Conservation (phyloP, 53 echinoderm and acorn worm genomes). For the Glandiceps talaboti region DNA sequence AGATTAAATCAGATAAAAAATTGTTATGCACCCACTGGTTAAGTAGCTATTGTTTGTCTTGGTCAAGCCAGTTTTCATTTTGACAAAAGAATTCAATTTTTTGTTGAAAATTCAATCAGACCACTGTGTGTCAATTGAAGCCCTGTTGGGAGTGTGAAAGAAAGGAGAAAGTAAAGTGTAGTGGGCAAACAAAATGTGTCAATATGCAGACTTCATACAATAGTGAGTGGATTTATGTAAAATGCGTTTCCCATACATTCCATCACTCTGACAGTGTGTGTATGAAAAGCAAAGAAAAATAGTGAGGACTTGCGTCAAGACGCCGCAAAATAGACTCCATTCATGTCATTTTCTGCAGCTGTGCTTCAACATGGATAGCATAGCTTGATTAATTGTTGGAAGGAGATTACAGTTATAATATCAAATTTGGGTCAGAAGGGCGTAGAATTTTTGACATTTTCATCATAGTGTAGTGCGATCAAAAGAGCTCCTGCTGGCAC, state of each 20-base stretch:
- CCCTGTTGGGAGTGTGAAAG: neutral
- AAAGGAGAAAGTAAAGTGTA: neutral
- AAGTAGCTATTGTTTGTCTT: neutral
- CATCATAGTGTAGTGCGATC: neutral
- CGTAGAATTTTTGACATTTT: neutral
- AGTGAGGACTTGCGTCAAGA: neutral
- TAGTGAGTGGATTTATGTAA: neutral
- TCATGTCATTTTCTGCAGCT: neutral
- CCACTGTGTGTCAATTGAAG: neutral
- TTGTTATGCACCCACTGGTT: neutral
- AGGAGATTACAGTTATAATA: neutral
- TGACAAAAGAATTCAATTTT: neutral
- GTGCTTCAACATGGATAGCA: neutral
- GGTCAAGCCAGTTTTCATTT: neutral
- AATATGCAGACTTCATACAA: neutral
- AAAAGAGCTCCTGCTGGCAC: neutral
- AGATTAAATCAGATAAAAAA: neutral
- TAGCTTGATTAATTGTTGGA: neutral
- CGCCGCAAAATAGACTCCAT: neutral
- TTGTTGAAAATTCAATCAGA: neutral
- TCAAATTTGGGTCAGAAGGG: neutral
- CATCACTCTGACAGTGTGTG: conserved; percentile 1
- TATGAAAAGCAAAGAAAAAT: neutral
- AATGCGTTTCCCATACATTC: neutral
- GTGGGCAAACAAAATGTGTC: neutral